Base-by-base conservation (phyloP, 2,113 vertebrate genomes). In the Brachionichthys hirsutus region DNA sequence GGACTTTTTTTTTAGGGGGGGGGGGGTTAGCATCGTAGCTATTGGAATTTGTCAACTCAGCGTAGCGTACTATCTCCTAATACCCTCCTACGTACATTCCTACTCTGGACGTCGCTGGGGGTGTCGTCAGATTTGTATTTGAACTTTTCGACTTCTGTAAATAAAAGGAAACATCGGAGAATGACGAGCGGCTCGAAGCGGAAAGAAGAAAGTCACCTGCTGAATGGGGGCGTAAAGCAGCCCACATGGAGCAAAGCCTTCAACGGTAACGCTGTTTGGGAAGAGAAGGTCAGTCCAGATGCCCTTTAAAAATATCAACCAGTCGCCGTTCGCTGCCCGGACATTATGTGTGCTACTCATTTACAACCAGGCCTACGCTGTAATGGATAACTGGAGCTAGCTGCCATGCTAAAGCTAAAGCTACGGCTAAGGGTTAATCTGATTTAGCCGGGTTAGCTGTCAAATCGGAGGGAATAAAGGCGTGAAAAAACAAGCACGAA, bases 221-320 rank as follows among this genome's bases (percentile, higher is more conserved):
- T 75, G 58, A 93, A 93, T 77, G 91, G 92, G 13, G 88, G 90
- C 35, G 78, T 92, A 20, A 92, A 92, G 63, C 89, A 77, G 81
- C 88, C 90, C 86, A 68, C 90, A 85, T 93, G 90, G 92, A 91
- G 82, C 85, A 92, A 91, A 89, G 88, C 88, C 57, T 77, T 93
- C 73, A 89, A 66, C 79, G 79, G 88, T 70, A 87, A 57, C 30
- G 89, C 91, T 22, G 81, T 89, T n/a, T 93, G 92, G 92, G 90
- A 90, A 12, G 92, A 92, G 61, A 92, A 92, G 90, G 92, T 92
- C 73, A 72, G 85, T 68, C 14, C 5, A 2, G 0, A 22, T 35
- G 38, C 8, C n/a, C 13, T 62, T 42, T 38, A 9, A 0, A 45
- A 43, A 47, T 13, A 2, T 3, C 1, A 9, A 16, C 0, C 14